These are phyloP conservation scores for Anas bernieri DNA, from an alignment of 2,797 vertebrate genomes.

Conservation along the genomic window DNA sequence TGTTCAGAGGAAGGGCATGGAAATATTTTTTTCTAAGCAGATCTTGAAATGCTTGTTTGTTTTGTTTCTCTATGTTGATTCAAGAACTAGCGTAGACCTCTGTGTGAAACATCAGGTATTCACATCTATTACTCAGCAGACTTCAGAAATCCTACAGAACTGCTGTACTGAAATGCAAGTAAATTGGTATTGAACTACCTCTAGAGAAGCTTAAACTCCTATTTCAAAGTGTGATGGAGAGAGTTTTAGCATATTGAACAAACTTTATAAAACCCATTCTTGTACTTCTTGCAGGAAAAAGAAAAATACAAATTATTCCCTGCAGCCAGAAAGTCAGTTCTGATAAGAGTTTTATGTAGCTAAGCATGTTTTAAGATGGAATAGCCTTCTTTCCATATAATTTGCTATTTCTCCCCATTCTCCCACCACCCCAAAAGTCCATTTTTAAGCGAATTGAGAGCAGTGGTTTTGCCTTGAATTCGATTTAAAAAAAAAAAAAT, in stretches of 20 bases:
- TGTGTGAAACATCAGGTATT: background rate
- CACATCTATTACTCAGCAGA: background rate
- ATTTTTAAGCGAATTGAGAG: constrained; percentile 33
- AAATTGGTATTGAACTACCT: background rate
- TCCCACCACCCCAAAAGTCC: constrained; percentile 1
- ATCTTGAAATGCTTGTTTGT: background rate
- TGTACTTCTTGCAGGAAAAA: background rate
- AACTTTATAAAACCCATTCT: constrained; percentile 46
- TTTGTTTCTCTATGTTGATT: background rate
- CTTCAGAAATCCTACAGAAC: background rate
- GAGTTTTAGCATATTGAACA: constrained; percentile 46
- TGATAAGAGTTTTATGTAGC: constrained; percentile 56
- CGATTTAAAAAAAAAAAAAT: background rate
- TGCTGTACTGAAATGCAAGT: background rate
- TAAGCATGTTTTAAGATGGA: constrained; percentile 66
- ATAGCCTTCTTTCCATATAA: constrained; percentile 22
- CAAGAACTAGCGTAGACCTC: background rate
- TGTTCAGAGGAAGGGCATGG: background rate
- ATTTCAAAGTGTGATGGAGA: background rate
- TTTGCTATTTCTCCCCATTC: constrained; percentile 8
- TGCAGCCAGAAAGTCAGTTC: constrained; percentile 51
- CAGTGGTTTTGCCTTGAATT: constrained; percentile 12
- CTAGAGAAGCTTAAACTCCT: background rate
- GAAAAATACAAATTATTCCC: background rate
- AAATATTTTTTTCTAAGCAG: background rate